Conservation (phyloP, 2,113 vertebrate genomes). For the Colaptes auratus region DNA sequence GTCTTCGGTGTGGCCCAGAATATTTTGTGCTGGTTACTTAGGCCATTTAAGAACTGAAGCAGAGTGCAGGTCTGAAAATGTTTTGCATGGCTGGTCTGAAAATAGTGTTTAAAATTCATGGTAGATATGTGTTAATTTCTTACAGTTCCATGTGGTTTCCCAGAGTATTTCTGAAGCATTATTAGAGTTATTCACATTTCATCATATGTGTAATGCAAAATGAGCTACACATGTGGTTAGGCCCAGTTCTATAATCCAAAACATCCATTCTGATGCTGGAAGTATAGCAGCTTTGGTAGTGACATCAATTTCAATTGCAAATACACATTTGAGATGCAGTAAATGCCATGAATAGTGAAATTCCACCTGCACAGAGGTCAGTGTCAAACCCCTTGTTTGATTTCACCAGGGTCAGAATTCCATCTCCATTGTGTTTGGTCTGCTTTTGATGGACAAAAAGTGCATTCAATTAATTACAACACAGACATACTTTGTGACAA, state of each 20-base stretch:
- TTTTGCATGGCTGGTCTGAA: neutral
- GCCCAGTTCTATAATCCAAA: neutral
- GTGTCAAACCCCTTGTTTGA: neutral
- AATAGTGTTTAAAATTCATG: neutral
- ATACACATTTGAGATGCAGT: neutral
- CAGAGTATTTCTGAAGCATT: neutral
- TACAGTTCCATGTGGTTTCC: neutral
- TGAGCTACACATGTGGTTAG: fast-evolving
- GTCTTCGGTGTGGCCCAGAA: neutral
- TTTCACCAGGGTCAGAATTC: neutral
- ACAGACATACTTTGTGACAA: neutral
- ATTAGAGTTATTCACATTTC: neutral
- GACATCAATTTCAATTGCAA: neutral
- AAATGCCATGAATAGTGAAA: neutral
- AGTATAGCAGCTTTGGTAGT: neutral
- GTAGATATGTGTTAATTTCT: neutral
- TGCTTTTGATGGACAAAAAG: neutral
- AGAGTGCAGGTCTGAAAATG: neutral
- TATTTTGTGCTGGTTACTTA: neutral
- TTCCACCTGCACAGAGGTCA: neutral
- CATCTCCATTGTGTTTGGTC: neutral
- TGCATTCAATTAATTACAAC: neutral
- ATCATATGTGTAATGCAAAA: neutral
- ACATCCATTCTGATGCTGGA: neutral
- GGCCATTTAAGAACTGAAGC: neutral